A percentile compares a stretch with the other conserved stretches of the same genome.
These are phyloP conservation scores for Reinhardtius hippoglossoides DNA, from an alignment of 2,113 vertebrate species.

Conservation along the genomic window DNA sequence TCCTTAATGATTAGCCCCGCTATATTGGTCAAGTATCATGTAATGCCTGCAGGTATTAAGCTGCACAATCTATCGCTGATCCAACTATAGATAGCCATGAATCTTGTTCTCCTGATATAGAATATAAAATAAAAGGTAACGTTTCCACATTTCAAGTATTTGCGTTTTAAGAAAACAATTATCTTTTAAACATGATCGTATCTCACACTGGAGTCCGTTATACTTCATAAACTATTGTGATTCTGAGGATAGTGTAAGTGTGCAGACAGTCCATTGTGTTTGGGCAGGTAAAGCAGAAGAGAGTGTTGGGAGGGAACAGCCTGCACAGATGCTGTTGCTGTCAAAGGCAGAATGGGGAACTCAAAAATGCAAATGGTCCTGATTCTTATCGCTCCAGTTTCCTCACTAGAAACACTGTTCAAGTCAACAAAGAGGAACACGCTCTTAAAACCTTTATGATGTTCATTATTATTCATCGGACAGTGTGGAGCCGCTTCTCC, in stretches of 20 bases:
- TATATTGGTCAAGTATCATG: constrained; percentile 57
- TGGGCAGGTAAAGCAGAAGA: constrained; percentile 75
- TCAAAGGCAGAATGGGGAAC: constrained; percentile 77
- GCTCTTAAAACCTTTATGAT: constrained; percentile 12
- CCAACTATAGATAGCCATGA: not conserved
- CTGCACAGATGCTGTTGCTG: constrained; percentile 57
- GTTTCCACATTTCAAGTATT: not conserved
- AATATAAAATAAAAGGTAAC: not conserved
- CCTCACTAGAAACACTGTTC: constrained; percentile 63
- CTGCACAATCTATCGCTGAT: not conserved
- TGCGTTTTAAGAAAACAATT: too few relatives aligned
- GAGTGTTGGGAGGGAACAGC: constrained; percentile 43
- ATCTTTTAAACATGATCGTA: too few relatives aligned
- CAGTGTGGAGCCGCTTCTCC: not conserved
- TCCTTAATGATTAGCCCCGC: constrained; percentile 53
- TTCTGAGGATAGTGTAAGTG: constrained; percentile 37
- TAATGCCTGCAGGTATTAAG: constrained; percentile 41
- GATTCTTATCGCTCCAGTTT: constrained; percentile 71
- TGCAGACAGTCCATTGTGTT: constrained; percentile 44
- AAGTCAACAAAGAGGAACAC: constrained; percentile 65
- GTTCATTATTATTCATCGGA: constrained; percentile 16
- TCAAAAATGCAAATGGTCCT: constrained; percentile 78
- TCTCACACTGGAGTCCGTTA: not conserved
- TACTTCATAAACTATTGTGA: constrained; percentile 8
- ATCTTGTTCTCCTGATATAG: not conserved